phyloP scores from a whole-genome alignment of 2,797 vertebrate species.

The Uromys caudimaculatus region DNA sequence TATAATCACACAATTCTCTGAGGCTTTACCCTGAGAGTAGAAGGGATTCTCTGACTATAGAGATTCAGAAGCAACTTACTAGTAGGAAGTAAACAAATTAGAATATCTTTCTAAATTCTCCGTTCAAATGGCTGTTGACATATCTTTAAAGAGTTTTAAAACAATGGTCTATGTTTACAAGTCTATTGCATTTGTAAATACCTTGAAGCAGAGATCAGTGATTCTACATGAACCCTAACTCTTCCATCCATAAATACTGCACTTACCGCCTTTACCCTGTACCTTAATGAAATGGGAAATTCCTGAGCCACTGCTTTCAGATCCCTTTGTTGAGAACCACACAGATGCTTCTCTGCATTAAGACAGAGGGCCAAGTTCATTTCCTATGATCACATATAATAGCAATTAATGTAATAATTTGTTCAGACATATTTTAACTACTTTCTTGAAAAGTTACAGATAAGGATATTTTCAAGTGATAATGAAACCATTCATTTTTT shows the following conservation, averaged over 20 bases:
- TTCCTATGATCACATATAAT: not conserved
- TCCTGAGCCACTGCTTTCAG: rapidly evolving
- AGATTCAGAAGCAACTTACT: not conserved
- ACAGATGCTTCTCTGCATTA: not conserved
- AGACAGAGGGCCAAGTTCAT: not conserved
- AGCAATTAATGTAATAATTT: not conserved
- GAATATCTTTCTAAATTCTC: not conserved
- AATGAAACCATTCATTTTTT: no score
- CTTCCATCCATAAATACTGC: rapidly evolving
- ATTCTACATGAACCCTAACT: not conserved
- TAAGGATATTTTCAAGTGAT: slow-evolving; percentile 19
- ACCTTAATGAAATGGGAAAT: no score
- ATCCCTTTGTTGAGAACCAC: not conserved
- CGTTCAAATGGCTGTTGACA: slow-evolving; percentile 8
- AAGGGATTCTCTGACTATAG: not conserved
- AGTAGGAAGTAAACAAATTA: not conserved
- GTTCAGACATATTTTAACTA: not conserved
- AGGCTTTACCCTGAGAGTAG: not conserved
- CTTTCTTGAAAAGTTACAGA: not conserved
- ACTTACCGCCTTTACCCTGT: rapidly evolving
- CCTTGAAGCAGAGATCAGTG: not conserved
- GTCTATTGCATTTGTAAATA: not conserved
- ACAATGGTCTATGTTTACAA: slow-evolving; percentile 13
- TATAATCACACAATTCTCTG: not conserved
- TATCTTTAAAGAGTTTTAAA: slow-evolving; percentile 28